These are phyloP conservation scores for Sinosuthora webbiana DNA, from an alignment of 2,113 vertebrate species.

Conservation along the genomic window DNA sequence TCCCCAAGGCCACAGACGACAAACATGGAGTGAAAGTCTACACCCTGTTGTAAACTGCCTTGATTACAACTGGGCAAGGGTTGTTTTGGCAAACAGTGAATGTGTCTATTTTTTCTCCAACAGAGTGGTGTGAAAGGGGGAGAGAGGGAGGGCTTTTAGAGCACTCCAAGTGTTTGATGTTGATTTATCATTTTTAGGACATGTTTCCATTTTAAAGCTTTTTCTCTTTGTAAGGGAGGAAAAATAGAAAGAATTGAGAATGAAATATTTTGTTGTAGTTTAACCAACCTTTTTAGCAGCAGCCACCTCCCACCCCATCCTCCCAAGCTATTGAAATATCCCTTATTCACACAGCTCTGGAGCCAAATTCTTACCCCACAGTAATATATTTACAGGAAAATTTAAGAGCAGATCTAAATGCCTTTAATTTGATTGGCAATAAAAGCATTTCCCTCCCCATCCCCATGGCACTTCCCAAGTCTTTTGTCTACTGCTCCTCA, in stretches of 20 bases:
- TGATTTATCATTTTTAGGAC: neutral
- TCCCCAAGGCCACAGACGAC: neutral
- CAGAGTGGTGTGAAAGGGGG: neutral
- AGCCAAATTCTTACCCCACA: neutral
- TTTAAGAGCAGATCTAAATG: conserved; percentile 7
- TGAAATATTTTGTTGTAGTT: conserved; percentile 2
- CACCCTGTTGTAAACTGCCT: neutral
- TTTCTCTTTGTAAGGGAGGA: neutral
- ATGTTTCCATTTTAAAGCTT: neutral
- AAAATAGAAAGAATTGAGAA: neutral
- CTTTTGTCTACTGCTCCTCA: conserved; percentile 32
- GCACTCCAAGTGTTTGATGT: neutral
- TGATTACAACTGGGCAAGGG: conserved; percentile 39
- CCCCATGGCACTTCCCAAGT: neutral
- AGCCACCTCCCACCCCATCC: neutral
- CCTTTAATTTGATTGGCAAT: conserved; percentile 32
- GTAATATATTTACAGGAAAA: conserved; percentile 11
- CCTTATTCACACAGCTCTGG: neutral
- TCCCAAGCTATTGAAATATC: neutral
- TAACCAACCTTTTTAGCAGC: neutral
- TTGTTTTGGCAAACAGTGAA: conserved; percentile 37
- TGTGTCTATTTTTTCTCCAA: neutral
- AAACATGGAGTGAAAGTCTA: neutral
- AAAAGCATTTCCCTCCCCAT: conserved; percentile 24
- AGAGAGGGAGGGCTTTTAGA: neutral